phyloP scores from a whole-genome alignment of 2,113 vertebrate species.

The Platichthys flesus region DNA sequence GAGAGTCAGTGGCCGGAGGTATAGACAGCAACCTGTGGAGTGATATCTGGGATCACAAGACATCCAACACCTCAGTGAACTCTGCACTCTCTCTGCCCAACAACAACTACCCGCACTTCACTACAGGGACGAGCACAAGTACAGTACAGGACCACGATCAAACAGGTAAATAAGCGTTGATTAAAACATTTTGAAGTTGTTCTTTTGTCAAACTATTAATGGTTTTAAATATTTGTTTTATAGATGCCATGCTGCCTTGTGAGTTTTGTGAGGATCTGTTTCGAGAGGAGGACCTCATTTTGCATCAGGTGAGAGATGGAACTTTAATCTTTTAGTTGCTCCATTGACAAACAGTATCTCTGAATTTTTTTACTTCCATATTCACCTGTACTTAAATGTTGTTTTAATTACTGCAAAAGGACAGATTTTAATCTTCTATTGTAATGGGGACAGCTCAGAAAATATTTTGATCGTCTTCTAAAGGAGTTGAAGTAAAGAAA shows the following conservation, averaged over 20 bases:
- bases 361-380: too few species aligned
- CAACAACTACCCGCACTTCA: conserved; percentile 70
- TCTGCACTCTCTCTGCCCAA: conserved; percentile 57
- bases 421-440: too few species aligned
- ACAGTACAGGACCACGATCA: conserved; percentile 53
- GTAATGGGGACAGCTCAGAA: too few species aligned
- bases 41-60: conserved; percentile 78
- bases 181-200: background rate
- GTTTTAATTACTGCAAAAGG: too few species aligned
- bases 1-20: conserved; percentile 68
- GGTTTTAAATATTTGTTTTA: background rate
- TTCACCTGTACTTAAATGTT: too few species aligned
- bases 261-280: conserved; percentile 98
- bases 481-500: too few species aligned
- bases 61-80: conserved; percentile 41
- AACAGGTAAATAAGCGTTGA: conserved; percentile 50
- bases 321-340: background rate
- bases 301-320: conserved; percentile 89
- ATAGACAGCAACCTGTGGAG: conserved; percentile 73
- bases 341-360: too few species aligned
- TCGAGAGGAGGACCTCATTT: conserved; percentile 93
- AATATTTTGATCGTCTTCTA: too few species aligned
- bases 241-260: conserved; percentile 90
- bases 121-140: conserved; percentile 42
- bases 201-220: background rate